Percentiles rank a stretch among this genome's conserved stretches.
These are phyloP conservation scores for Noctua pronuba DNA, from an alignment of 2,888 invertebrate genomes.

Conservation along the genomic window DNA sequence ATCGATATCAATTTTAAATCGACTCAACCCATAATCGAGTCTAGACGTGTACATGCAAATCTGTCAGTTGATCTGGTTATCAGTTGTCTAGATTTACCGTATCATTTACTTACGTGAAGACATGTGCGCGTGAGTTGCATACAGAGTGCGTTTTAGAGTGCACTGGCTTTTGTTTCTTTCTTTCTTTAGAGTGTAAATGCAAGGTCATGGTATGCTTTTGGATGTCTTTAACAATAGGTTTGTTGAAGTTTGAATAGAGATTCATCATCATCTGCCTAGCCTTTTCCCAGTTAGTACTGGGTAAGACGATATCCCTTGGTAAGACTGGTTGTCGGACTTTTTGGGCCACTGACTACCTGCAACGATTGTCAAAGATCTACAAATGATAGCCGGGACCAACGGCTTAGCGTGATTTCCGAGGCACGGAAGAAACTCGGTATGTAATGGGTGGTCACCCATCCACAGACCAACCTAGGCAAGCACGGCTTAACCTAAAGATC, in stretches of 20 bases:
- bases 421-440: too few relatives aligned
- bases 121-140: constrained; percentile 55
- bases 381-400: too few relatives aligned
- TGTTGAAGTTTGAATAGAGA: constrained; percentile 2
- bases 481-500: too few relatives aligned
- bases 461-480: too few relatives aligned
- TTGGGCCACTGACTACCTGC: too few relatives aligned
- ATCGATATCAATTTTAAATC: constrained; percentile 24
- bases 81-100: constrained; percentile 57
- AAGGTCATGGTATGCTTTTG: constrained; percentile 53
- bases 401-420: too few relatives aligned
- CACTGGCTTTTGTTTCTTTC: constrained; percentile 55
- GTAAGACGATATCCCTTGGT: too few relatives aligned
- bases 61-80: constrained; percentile 53
- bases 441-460: too few relatives aligned
- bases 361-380: too few relatives aligned
- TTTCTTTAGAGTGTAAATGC: constrained; percentile 23
- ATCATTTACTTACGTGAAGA: constrained; percentile 53
- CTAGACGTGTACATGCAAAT: constrained; percentile 59
- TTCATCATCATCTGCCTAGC: too few relatives aligned
- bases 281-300: too few relatives aligned
- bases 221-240: neutral
- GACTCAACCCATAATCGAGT: constrained; percentile 44
- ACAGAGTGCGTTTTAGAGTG: constrained; percentile 51
- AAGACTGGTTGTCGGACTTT: too few relatives aligned